phyloP scores from a whole-genome alignment of 2,113 vertebrate species.

The Platysteira castanea region DNA sequence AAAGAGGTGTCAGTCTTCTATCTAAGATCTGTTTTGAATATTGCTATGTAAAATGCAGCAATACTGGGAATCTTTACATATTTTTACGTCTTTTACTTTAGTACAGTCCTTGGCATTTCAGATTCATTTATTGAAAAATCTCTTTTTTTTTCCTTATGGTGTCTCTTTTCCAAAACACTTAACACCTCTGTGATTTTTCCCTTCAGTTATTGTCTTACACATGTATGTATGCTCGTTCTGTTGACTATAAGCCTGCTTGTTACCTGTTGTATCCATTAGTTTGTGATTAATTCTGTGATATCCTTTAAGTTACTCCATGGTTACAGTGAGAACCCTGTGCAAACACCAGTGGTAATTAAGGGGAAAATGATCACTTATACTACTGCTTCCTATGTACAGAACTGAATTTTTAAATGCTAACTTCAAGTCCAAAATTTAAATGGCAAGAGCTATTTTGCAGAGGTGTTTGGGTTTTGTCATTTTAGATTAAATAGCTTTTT shows the following conservation, averaged over 20 bases:
- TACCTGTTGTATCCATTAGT: neutral
- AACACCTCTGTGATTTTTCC: neutral
- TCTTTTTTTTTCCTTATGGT: neutral
- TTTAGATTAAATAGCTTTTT: neutral
- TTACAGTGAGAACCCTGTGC: neutral
- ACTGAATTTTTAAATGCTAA: neutral
- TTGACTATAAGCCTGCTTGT: neutral
- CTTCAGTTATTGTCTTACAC: neutral
- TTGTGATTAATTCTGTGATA: neutral
- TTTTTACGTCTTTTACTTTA: neutral
- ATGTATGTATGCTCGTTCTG: accelerated
- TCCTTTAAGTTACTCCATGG: neutral
- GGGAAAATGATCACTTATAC: neutral
- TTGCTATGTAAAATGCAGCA: neutral
- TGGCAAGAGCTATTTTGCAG: neutral
- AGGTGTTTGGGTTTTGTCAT: neutral
- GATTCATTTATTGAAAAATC: neutral
- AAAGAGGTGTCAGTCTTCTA: neutral
- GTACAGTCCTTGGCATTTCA: neutral
- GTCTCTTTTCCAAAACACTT: neutral
- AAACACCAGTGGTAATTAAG: neutral
- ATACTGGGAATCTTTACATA: neutral
- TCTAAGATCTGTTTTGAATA: neutral
- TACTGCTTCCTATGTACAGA: neutral
- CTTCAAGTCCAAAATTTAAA: neutral